phyloP scores from a whole-genome alignment of 2,113 vertebrate genomes.

The Leucopternis melanops region DNA sequence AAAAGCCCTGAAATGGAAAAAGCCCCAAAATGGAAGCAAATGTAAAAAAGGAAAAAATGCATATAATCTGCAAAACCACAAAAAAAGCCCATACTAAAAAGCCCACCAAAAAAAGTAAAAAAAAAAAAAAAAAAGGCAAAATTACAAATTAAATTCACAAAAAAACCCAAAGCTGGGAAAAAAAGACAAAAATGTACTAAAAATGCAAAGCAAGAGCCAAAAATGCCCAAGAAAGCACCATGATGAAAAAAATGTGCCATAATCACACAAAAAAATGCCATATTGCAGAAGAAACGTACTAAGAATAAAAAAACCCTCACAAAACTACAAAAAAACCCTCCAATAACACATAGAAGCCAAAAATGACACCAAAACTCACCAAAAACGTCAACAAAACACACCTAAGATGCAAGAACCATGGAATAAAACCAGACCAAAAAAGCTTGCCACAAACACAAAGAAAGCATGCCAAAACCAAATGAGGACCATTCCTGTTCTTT shows the following conservation, averaged over 20 bases:
- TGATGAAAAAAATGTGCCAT: background rate
- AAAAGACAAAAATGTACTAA: background rate
- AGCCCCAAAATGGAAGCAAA: background rate
- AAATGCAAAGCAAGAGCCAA: background rate
- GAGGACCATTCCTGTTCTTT: background rate
- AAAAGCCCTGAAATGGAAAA: background rate
- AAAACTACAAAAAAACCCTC: background rate
- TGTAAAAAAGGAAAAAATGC: background rate
- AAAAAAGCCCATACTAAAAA: background rate
- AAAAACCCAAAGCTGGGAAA: background rate
- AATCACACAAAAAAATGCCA: background rate
- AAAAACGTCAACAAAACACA: accelerated
- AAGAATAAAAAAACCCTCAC: background rate
- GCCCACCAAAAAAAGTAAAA: background rate
- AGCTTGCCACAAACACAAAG: background rate
- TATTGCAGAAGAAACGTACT: background rate
- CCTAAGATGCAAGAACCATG: background rate
- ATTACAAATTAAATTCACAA: background rate
- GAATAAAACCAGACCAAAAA: background rate
- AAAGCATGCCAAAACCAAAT: background rate
- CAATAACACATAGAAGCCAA: background rate
- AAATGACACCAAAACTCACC: background rate
- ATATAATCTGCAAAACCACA: background rate
- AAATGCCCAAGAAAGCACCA: background rate
- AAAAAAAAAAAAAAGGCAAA: no score